A percentile compares a stretch with the other conserved stretches of the same genome.
These are phyloP conservation scores for Drosophila ananassae DNA, from an alignment of 1,140 invertebrate genomes.

Conservation along the genomic window DNA sequence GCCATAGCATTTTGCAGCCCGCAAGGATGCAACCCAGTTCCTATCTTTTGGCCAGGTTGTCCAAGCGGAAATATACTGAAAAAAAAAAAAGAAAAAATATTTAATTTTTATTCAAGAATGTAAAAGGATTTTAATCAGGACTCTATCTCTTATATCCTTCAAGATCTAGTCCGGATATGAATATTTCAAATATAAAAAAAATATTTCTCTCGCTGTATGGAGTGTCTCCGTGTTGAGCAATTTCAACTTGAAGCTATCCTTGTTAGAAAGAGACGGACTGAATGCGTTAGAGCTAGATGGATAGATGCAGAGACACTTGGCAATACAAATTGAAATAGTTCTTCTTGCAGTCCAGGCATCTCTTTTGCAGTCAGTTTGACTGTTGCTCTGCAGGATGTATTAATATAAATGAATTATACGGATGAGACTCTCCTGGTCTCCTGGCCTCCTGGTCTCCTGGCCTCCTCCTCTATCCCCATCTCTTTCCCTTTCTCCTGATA, in stretches of 20 bases:
- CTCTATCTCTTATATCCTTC: no score
- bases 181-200: no score
- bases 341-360: constrained; percentile 13
- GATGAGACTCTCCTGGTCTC: constrained; percentile 42
- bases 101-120: no score
- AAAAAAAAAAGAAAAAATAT: neutral
- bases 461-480: neutral
- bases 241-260: constrained; percentile 70
- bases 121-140: no score
- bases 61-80: constrained; percentile 29
- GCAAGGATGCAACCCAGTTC: constrained; percentile 15
- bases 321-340: constrained; percentile 69
- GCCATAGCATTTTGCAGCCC: constrained; percentile 22
- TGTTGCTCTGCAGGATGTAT: constrained; percentile 55
- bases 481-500: neutral
- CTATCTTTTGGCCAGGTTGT: constrained; percentile 29
- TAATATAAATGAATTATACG: constrained; percentile 76
- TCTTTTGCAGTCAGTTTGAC: constrained; percentile 29
- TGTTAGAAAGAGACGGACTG: constrained; percentile 11
- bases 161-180: no score
- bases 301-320: constrained; percentile 40
- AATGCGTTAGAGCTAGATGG: constrained; percentile 13
- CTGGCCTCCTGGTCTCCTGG: no score
- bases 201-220: constrained; percentile 6
- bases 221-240: constrained; percentile 59